Percentiles rank a stretch among this genome's conserved stretches.
phyloP scores from a whole-genome alignment of 1,140 invertebrate species.

The Dufourea novaeangliae region DNA sequence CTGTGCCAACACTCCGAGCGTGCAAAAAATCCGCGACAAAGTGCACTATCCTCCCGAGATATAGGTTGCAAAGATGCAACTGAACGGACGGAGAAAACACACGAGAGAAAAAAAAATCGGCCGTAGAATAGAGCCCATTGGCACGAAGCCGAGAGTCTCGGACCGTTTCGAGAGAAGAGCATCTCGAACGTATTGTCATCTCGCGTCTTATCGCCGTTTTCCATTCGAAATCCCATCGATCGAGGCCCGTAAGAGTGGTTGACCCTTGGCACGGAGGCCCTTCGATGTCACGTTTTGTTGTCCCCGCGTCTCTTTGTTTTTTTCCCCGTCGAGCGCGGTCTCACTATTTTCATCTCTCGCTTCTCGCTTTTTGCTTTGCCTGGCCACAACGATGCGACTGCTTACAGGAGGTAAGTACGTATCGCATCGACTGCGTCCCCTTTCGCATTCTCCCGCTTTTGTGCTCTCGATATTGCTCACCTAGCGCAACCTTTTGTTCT shows the following conservation, averaged over 20 bases:
- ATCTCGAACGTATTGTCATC: neutral
- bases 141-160: constrained; percentile 48
- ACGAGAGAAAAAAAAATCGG: constrained; percentile 22
- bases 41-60: neutral
- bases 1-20: too few species aligned
- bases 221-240: constrained; percentile 56
- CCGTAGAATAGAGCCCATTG: constrained; percentile 40
- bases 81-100: neutral
- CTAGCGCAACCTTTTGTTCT: constrained; percentile 27
- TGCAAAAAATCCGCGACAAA: too few species aligned
- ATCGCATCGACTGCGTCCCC: neutral
- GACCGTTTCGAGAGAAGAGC: neutral
- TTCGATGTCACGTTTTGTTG: constrained; percentile 45
- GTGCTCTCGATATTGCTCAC: constrained; percentile 32
- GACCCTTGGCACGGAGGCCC: constrained; percentile 53
- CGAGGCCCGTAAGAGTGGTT: constrained; percentile 51
- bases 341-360: too few species aligned
- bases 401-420: too few species aligned
- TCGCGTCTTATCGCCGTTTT: neutral
- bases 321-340: neutral
- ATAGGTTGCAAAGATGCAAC: neutral
- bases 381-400: too few species aligned
- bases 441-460: constrained; percentile 28
- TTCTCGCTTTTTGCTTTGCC: neutral
- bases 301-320: neutral